phyloP scores from a whole-genome alignment of 2,113 vertebrate genomes.

The Dipodomys merriami region DNA sequence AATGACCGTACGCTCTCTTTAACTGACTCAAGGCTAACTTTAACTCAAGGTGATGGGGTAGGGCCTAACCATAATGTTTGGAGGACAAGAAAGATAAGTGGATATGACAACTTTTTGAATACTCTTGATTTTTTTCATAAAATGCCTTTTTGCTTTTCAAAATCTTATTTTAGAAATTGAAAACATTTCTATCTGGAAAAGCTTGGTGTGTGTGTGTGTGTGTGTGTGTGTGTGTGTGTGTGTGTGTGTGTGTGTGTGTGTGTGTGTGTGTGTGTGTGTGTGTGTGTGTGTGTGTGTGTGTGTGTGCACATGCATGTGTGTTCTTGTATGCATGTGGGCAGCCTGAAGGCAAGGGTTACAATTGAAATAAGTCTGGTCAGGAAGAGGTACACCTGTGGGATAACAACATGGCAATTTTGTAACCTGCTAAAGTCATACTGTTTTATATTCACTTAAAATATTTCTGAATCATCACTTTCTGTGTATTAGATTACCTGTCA shows the following conservation, averaged over 20 bases:
- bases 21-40: neutral
- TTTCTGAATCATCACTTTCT: constrained; percentile 59
- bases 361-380: neutral
- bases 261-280: too few species aligned
- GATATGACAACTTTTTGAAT: neutral
- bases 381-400: neutral
- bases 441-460: constrained; percentile 27
- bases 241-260: too few species aligned
- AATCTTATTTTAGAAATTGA: constrained; percentile 1
- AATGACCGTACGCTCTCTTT: neutral
- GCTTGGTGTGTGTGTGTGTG: neutral
- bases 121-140: constrained; percentile 2
- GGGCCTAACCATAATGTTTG: neutral
- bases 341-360: neutral
- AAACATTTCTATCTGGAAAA: constrained; percentile 34
- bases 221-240: too few species aligned
- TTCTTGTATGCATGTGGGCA: neutral
- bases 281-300: too few species aligned
- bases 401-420: neutral
- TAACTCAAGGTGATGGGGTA: neutral
- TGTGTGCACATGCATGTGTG: too few species aligned
- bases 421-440: neutral
- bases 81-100: neutral
- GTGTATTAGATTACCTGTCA: constrained; percentile 43
- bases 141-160: neutral